phyloP scores from a whole-genome alignment of 2,113 vertebrate species.

The Chionomys nivalis region DNA sequence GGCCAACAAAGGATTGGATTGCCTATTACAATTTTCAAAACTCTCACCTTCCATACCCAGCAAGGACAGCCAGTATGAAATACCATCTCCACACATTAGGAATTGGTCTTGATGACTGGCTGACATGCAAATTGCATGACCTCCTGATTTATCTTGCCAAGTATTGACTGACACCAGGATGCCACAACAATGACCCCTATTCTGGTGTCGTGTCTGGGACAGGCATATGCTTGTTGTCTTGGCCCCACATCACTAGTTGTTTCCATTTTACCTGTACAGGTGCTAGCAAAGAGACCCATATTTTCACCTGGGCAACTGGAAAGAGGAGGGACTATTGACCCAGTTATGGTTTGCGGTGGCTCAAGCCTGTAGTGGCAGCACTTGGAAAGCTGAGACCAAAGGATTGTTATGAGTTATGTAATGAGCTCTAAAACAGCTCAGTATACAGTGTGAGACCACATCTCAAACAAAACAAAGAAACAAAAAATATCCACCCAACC shows the following conservation, averaged over 20 bases:
- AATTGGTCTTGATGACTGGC: background rate
- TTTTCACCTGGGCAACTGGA: background rate
- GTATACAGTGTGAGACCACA: background rate
- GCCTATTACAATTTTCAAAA: background rate
- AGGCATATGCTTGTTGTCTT: background rate
- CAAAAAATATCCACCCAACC: background rate
- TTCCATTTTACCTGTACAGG: background rate
- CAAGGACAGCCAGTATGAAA: background rate
- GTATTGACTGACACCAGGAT: background rate
- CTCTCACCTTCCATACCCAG: background rate
- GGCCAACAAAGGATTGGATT: background rate
- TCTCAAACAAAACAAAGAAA: background rate
- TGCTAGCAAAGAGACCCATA: accelerated
- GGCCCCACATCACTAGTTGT: accelerated
- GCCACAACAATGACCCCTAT: accelerated
- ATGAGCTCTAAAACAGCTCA: background rate
- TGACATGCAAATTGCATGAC: background rate
- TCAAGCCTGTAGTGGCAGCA: background rate
- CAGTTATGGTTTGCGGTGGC: background rate
- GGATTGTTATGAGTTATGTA: background rate
- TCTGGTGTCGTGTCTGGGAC: background rate
- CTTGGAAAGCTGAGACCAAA: background rate
- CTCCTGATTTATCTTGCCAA: background rate
- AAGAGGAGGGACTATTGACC: background rate
- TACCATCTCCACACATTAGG: background rate